These are phyloP conservation scores for Cosmia trapezina DNA, from an alignment of 2,888 invertebrate genomes.

Conservation along the genomic window DNA sequence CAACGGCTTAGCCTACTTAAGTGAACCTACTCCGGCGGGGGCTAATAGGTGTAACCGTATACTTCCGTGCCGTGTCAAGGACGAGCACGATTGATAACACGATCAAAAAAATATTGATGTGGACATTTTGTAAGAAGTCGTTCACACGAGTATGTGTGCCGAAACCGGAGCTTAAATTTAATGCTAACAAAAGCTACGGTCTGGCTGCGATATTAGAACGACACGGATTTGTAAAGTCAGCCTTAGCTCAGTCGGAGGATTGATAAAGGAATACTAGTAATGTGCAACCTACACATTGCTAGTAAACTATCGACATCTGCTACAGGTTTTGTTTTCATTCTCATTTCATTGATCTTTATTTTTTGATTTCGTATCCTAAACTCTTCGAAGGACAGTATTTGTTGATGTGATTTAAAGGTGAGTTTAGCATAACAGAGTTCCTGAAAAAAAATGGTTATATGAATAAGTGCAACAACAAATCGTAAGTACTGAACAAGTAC, in stretches of 20 bases:
- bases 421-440: neutral
- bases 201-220: neutral
- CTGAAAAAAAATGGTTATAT: neutral
- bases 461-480: slow-evolving; percentile 4
- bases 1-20: neutral
- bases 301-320: neutral
- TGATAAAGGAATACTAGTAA: neutral
- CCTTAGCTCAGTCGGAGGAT: neutral
- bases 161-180: slow-evolving; percentile 1
- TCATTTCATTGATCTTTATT: neutral
- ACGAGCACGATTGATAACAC: no score
- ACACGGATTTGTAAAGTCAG: slow-evolving; percentile 3
- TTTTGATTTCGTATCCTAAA: slow-evolving; percentile 3
- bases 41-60: neutral
- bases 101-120: slow-evolving; percentile 4
- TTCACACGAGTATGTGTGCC: no score
- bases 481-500: slow-evolving; percentile 26
- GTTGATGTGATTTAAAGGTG: slow-evolving; percentile 38
- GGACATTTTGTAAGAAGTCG: neutral
- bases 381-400: slow-evolving; percentile 22
- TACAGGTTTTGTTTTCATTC: neutral
- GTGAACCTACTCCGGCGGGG: neutral
- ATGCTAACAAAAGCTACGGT: neutral
- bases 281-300: neutral
- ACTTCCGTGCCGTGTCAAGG: neutral